Percentiles rank a stretch among this genome's conserved stretches.
Evolutionary conservation across 1,140 invertebrate genomes (phyloP).

Genomic region (Diorhabda elongata): DNA sequence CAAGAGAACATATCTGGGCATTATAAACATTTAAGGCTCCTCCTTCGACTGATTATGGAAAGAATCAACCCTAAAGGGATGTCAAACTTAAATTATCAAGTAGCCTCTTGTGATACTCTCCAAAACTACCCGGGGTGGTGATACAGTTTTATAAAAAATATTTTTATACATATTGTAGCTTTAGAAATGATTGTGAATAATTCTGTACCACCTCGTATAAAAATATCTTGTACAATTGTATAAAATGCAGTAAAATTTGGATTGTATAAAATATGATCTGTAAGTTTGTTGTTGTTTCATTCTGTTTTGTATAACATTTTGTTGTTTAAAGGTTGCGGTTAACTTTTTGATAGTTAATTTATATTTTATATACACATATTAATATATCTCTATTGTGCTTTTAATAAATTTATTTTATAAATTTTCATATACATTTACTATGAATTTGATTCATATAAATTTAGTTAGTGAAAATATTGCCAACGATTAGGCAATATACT

Average conservation of each 20-base stretch:
- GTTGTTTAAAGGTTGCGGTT: conserved; percentile 35
- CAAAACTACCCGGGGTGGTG: no score
- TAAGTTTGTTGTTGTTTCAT: conserved; percentile 31
- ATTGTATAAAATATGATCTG: conserved; percentile 23
- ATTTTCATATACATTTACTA: conserved; percentile 25
- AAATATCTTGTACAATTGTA: conserved; percentile 27
- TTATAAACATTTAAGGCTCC: no score
- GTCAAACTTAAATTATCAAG: no score
- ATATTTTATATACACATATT: conserved; percentile 29
- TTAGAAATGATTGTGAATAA: no score
- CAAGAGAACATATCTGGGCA: no score
- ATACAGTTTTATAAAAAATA: no score
- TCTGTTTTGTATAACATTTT: conserved; percentile 26
- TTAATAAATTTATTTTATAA: conserved; percentile 23
- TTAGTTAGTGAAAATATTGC: conserved; percentile 6
- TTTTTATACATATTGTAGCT: no score
- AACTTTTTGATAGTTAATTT: conserved; percentile 33
- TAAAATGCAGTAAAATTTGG: conserved; percentile 23
- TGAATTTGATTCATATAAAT: conserved; percentile 23
- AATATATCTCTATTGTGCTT: conserved; percentile 25
- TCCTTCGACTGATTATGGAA: no score
- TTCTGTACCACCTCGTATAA: background rate
- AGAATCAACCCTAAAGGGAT: no score
- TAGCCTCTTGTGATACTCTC: no score
- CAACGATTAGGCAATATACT: no score